Evolutionary conservation across 2,797 vertebrate genomes (phyloP).

Genomic region (Channallabes apus): DNA sequence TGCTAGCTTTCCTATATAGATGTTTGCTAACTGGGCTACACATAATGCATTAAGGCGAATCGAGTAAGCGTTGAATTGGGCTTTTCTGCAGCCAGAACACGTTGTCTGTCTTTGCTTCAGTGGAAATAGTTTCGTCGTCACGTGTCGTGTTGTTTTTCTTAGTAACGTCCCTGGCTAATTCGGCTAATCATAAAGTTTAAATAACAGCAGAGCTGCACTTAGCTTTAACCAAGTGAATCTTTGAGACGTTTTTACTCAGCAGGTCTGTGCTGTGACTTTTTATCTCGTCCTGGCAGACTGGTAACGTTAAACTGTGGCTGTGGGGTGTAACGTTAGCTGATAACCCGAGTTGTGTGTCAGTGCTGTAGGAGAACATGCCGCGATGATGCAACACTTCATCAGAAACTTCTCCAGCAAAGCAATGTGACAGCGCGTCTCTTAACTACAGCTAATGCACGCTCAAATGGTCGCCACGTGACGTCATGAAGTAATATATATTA

Average conservation of each 20-base stretch:
- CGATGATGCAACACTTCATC: slow-evolving; percentile 6
- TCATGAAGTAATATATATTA: background rate
- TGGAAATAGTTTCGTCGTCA: background rate
- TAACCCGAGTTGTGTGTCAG: background rate
- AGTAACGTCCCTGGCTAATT: background rate
- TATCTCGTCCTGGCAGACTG: background rate
- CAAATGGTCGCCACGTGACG: background rate
- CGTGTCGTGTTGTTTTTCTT: background rate
- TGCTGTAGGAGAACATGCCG: background rate
- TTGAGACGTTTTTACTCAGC: background rate
- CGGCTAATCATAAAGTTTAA: background rate
- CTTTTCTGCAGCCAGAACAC: background rate
- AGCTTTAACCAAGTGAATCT: background rate
- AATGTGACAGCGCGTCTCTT: background rate
- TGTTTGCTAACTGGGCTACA: background rate
- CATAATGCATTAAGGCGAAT: background rate
- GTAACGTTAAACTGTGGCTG: background rate
- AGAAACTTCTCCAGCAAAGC: background rate
- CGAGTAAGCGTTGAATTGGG: background rate
- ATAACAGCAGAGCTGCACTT: background rate
- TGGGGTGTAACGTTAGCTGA: background rate
- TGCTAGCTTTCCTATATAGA: background rate
- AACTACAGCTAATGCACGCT: background rate
- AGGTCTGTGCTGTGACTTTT: background rate
- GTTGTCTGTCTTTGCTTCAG: background rate